Base-by-base conservation (phyloP, 2,888 invertebrate genomes). In the Micoletzkya japonica region DNA sequence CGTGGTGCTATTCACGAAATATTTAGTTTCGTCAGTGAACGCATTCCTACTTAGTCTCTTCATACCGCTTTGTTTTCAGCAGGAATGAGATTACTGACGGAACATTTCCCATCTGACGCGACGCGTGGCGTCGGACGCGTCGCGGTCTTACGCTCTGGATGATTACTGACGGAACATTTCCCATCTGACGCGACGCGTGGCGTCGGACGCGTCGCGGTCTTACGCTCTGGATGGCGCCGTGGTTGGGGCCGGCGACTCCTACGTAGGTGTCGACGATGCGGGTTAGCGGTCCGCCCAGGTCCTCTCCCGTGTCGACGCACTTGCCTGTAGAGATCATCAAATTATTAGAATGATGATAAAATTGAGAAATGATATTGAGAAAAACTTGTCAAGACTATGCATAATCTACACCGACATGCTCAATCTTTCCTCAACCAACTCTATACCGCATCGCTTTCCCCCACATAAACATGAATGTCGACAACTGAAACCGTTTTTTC, bases 231-330 rank as follows among this genome's bases (percentile, higher is more conserved):
- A 39, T 28, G 0, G 44, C 59, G 10, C 84, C 84, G 49, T 82
- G 83, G 66, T 84, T 84, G 28, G 84, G 84, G 1, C 84, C 84
- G 1, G 84, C 83, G 2, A 85, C 81, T 4, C 83, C 84, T 26
- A 84, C 76, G 70, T 77, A 84, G 6, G 84, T 84, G 75, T 83
- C 83, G 30, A 84, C 71, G 56, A 76, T 78, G 57, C 73, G 74
- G 7, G 83, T 82, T 37, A 84, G 60, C 7, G 82, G 75, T 7
- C 67, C 73, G 1, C 84, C 84, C 20, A 84, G 70, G 61, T 81
- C 70, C 59, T 83, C 81, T 17, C 79, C 81, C 2, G 81, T 82
- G 70, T 83, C 82, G 20, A 83, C 82, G 60, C 82, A 83, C 14
- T 69, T 72, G 10, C 81, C 81, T 80, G 44, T 14, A 14, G 14